Evolutionary conservation across 2,113 vertebrate species (phyloP), one percentile per base, ranked within the genome.

Genomic region (Ctenodactylus gundi): DNA sequence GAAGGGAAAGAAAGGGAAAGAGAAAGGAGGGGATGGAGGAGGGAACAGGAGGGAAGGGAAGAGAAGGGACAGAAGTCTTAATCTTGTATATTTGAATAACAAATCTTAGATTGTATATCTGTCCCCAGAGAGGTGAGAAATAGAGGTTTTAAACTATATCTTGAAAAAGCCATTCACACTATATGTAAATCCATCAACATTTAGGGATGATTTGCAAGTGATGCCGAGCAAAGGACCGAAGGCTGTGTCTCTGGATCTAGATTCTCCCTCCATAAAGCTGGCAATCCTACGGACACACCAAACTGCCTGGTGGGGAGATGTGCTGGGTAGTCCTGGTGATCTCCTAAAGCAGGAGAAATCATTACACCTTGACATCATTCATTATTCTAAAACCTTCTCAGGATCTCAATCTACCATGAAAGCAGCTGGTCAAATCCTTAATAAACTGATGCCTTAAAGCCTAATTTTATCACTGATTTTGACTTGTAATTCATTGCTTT

Each of bases 391-490:
- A 96, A 90, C 70, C 65, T 51, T 90, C 70, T 41, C 51, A 83
- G 36, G 21, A 92, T 65, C 88, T 34, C 34, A 65, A 51, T 3
- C 36, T 85, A 72, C 85, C 6, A 25, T 78, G 29, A 27, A 31
- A 82, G 68, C 25, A 62, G 76, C 68, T 88, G 17, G 67, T 90
- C 25, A 88, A 84, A 92, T n/a, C 80, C 18, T 36, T 55, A 53
- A 88, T 72, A 51, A 84, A 92, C 68, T 4, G n/a, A 41, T 81
- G 57, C 18, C 31, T 90, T 57, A 78, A 82, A 92, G 49, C 2
- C 31, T 88, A 94, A 86, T 70, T 85, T 90, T 88, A 93, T 89
- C 88, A 70, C 41, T 76, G 34, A 84, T 36, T 91, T 90, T 90
- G 73, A 86, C 58, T 77, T 62, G 21, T 31, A 91, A 93, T 72